These are phyloP conservation scores for Paragorgia papillata DNA, from an alignment of 92 coral and sea anemone species.

Conservation along the genomic window DNA sequence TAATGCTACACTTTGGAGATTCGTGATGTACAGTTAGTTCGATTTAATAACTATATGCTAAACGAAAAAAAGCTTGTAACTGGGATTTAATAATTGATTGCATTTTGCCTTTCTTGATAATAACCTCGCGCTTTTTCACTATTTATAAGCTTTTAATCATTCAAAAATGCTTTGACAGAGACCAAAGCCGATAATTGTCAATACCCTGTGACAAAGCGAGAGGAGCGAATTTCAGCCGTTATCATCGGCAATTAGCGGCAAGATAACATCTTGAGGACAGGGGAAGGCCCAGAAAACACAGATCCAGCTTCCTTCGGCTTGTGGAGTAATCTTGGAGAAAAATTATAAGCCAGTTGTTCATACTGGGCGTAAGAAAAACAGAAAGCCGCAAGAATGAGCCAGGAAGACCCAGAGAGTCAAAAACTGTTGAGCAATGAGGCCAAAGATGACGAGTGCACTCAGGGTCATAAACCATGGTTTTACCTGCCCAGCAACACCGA, in stretches of 20 bases:
- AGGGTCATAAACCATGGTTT: constrained; percentile 55
- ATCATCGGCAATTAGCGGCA: neutral
- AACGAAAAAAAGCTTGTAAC: neutral
- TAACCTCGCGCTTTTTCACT: constrained; percentile 13
- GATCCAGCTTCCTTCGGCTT: neutral
- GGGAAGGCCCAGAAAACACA: too few relatives aligned
- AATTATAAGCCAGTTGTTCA: neutral
- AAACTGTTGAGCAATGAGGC: constrained; percentile 10
- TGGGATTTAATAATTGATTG: constrained; percentile 19
- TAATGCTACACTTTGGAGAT: neutral
- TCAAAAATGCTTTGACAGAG: constrained; percentile 10
- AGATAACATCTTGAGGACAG: constrained; percentile 24
- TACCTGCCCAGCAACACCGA: constrained; percentile 48
- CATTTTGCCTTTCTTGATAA: constrained; percentile 19
- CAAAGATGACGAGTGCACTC: neutral
- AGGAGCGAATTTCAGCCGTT: neutral
- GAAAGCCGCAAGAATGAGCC: constrained; percentile 26
- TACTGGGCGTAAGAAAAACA: neutral
- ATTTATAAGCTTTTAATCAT: constrained; percentile 36
- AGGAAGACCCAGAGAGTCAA: constrained; percentile 22
- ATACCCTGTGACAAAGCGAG: neutral
- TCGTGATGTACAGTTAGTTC: too few relatives aligned
- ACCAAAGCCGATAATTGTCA: neutral
- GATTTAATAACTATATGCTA: neutral
- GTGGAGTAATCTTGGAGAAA: neutral